Percentiles rank a stretch among this genome's conserved stretches.
These are phyloP conservation scores for Rhombomys opimus DNA, from an alignment of 2,113 vertebrate genomes.

Conservation along the genomic window DNA sequence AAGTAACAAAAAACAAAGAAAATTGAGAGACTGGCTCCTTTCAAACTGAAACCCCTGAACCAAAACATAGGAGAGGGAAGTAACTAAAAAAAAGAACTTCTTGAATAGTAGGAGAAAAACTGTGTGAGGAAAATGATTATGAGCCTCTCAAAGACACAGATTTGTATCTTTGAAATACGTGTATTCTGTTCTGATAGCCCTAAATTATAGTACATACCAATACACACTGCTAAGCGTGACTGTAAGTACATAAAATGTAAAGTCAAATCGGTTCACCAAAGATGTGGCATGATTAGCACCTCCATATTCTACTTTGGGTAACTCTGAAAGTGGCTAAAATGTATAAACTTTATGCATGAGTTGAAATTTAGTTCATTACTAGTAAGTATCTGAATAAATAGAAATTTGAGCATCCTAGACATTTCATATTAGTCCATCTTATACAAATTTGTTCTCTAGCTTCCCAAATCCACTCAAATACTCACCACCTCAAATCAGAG, in stretches of 20 bases:
- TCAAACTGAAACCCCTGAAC: not conserved
- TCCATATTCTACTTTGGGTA: not conserved
- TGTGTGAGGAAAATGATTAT: not conserved
- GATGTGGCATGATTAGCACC: not conserved
- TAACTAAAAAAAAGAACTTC: not conserved
- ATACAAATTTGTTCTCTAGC: not conserved
- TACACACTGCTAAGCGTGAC: not conserved
- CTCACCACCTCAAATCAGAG: not conserved
- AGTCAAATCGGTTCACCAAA: not conserved
- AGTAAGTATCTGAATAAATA: conserved; percentile 45
- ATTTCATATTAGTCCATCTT: not conserved
- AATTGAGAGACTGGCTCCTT: not conserved
- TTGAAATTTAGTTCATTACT: conserved; percentile 38
- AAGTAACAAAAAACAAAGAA: too few species aligned
- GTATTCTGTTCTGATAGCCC: not conserved
- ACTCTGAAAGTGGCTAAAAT: conserved; percentile 14
- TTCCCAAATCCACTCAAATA: not conserved
- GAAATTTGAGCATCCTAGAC: not conserved
- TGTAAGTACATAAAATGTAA: not conserved
- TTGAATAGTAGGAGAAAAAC: not conserved
- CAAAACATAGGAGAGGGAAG: not conserved
- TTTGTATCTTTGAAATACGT: not conserved
- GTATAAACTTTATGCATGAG: not conserved
- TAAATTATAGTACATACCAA: not conserved
- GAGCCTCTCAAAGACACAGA: not conserved